Percentiles rank a stretch among this genome's conserved stretches.
These are phyloP conservation scores for Hystrix cristata DNA, from an alignment of 2,113 vertebrate genomes.

Conservation along the genomic window DNA sequence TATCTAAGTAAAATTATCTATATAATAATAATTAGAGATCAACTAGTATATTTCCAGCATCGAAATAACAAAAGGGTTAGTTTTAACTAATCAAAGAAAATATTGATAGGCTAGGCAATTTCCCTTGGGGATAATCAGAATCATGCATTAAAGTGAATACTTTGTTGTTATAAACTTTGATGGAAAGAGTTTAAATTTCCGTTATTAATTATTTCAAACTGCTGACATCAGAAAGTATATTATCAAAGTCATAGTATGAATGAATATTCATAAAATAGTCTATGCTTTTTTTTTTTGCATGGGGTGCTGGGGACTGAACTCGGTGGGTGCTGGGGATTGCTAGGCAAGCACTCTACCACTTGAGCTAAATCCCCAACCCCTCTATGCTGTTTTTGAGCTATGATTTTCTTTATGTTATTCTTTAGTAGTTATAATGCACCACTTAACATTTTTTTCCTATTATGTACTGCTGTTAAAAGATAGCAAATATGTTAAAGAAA, in stretches of 20 bases:
- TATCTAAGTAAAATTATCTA: neutral
- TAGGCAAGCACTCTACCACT: too few species aligned
- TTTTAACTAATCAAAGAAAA: slow-evolving; percentile 10
- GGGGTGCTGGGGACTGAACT: too few species aligned
- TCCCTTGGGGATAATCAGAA: neutral
- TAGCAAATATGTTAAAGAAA: neutral
- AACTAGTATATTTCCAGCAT: neutral
- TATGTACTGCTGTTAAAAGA: neutral
- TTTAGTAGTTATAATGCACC: neutral
- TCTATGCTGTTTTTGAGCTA: neutral
- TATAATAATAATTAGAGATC: neutral
- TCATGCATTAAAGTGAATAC: neutral
- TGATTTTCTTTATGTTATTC: neutral
- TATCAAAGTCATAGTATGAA: neutral
- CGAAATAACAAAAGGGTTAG: neutral
- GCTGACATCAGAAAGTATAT: neutral
- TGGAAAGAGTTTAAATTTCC: neutral
- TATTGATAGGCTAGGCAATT: neutral
- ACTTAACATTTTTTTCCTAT: neutral
- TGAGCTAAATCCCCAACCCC: too few species aligned
- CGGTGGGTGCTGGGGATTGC: too few species aligned
- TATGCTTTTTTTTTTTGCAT: neutral
- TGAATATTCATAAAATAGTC: neutral
- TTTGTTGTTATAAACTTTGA: neutral
- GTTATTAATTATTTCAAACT: neutral